Conservation (phyloP, 2,797 vertebrate species). For the Coccyzus lansbergi region DNA sequence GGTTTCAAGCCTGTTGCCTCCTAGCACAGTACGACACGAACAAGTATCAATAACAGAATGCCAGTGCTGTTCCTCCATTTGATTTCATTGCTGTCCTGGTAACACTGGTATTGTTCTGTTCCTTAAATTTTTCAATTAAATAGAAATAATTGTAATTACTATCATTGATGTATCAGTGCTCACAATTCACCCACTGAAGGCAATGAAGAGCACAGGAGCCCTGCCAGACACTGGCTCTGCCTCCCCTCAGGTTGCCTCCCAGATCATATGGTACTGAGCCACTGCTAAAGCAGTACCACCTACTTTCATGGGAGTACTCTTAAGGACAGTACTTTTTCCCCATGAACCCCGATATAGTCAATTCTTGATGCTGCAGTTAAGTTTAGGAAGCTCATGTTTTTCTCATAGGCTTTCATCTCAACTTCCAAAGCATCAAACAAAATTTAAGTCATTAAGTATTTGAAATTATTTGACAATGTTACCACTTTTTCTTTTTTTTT, state of each 20-base stretch:
- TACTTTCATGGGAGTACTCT: not conserved
- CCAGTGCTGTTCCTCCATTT: not conserved
- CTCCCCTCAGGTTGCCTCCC: not conserved
- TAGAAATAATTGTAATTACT: not conserved
- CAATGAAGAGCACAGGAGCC: not conserved
- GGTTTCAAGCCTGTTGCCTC: not conserved
- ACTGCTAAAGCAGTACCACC: not conserved
- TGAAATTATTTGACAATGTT: not conserved
- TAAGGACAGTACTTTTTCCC: not conserved
- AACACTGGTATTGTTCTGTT: not conserved
- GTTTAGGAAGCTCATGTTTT: not conserved
- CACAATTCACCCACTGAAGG: not conserved
- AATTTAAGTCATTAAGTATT: not conserved
- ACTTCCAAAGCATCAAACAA: not conserved
- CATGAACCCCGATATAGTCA: not conserved
- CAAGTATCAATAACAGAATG: not conserved
- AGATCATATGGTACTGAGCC: not conserved
- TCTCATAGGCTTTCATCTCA: not conserved
- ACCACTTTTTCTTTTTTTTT: not conserved
- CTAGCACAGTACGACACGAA: fast-evolving
- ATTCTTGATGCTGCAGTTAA: not conserved
- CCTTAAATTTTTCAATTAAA: not conserved
- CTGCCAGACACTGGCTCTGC: not conserved
- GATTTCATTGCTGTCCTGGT: not conserved
- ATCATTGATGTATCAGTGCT: not conserved